Base-by-base conservation (phyloP, 2,888 invertebrate genomes). In the Mamestra brassicae region DNA sequence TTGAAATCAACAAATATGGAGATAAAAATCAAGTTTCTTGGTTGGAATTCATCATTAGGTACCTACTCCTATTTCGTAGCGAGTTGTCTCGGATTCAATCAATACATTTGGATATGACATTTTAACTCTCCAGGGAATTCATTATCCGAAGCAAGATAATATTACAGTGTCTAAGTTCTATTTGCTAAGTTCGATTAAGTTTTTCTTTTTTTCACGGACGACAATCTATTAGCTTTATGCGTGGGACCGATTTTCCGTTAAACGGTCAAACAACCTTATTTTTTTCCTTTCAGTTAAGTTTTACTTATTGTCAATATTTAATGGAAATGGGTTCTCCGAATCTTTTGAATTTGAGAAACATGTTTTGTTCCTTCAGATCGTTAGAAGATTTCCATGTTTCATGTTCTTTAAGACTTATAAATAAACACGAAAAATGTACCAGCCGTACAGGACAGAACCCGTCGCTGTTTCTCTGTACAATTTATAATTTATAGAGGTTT, bases 111-210 rank as follows among this genome's bases (percentile, higher is more conserved):
- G 70, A 79, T 75, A 76, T 68, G 77, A 73, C 67, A 68, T 82
- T 87, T 79, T 73, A 80, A 81, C 83, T 75, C 73, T 57, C 70
- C 36, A 15, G 73, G 74, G 75, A 79, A 77, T 82, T 84, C 84
- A 84, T 87, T 86, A 87, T 68, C 61, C 75, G 74, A 66, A 76
- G 70, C 79, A 64, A 75, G 74, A 86, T 87, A 77, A 81, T 82
- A 81, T 84, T 84, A 86, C 84, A 76, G 79, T 77, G 72, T 75
- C 75, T 78, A 83, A 81, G 79, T 81, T 83, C 70, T 81, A 75
- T 84, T 85, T 87, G 81, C 85, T 81, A 66, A 78, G 82, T 75
- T 80, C 65, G 61, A 76, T 80, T 76, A 80, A 78, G 73, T 78
- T 87, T 52, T 78, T 79, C 74, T 86, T 82, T 82, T 78, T 81